Evolutionary conservation across 23 tunicate species (phyloP).

Genomic region (Phallusia fumigata): DNA sequence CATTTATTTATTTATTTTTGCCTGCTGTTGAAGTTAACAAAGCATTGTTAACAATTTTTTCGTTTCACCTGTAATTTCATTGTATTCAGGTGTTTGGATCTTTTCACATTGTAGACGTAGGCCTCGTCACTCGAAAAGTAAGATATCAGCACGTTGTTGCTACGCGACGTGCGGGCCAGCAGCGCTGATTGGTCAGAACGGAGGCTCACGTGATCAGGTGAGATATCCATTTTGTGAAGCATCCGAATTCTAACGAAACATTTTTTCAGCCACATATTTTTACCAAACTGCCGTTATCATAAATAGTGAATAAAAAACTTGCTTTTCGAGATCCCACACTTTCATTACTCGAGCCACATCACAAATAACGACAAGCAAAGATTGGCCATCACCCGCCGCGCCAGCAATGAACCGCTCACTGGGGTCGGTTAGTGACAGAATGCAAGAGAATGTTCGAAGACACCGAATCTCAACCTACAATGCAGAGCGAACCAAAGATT

Average conservation of each 20-base stretch:
- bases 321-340: constrained; percentile 90
- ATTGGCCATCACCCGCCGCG: constrained; percentile 55
- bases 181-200: constrained; percentile 24
- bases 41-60: neutral
- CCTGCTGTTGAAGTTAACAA: too few species aligned
- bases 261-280: too few species aligned
- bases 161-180: constrained; percentile 33
- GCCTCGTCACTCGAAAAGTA: constrained; percentile 56
- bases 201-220: constrained; percentile 42
- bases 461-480: constrained; percentile 72
- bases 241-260: constrained; percentile 19
- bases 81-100: constrained; percentile 60
- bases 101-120: constrained; percentile 63
- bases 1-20: too few species aligned
- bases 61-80: constrained; percentile 47
- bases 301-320: constrained; percentile 9
- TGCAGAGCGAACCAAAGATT: too few species aligned
- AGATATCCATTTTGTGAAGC: constrained; percentile 50
- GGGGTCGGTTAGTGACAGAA: constrained; percentile 35
- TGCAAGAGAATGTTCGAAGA: constrained; percentile 27
- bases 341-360: constrained; percentile 28
- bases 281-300: too few species aligned
- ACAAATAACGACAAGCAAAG: constrained; percentile 35
- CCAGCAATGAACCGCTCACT: constrained; percentile 19
- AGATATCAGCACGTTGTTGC: constrained; percentile 50